phyloP scores from a whole-genome alignment of 2,113 vertebrate genomes.

The Prochilodus magdalenae region DNA sequence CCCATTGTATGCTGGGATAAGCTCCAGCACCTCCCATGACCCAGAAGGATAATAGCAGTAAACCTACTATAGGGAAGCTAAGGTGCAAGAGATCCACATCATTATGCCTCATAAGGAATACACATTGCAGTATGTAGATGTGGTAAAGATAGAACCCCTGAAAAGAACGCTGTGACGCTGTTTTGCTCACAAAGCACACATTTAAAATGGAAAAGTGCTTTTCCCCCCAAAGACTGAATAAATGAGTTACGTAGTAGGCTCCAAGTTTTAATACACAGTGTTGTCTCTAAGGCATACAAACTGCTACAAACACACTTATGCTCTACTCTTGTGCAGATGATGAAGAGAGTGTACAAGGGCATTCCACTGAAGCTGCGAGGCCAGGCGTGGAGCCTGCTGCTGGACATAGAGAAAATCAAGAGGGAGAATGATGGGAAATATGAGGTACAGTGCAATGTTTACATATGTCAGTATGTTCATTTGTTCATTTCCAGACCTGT shows the following conservation, averaged over 20 bases:
- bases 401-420: conserved; percentile 87
- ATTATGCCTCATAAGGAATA: neutral
- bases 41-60: no score
- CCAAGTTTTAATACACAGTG: neutral
- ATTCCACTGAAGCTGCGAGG: conserved; percentile 90
- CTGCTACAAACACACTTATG: neutral
- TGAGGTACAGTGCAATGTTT: conserved; percentile 71
- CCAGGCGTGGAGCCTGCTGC: conserved; percentile 87
- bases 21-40: no score
- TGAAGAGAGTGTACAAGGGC: conserved; percentile 90
- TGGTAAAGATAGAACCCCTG: neutral
- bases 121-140: neutral
- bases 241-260: neutral
- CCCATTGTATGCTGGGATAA: no score
- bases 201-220: neutral
- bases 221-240: neutral
- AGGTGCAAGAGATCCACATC: neutral
- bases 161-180: neutral
- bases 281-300: neutral
- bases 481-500: no score
- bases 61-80: no score
- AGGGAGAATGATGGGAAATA: conserved; percentile 85
- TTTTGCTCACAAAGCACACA: neutral
- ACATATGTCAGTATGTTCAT: no score
- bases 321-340: conserved; percentile 77